These are phyloP conservation scores for Dryococelus australis DNA, from an alignment of 2,888 invertebrate genomes.

Conservation along the genomic window DNA sequence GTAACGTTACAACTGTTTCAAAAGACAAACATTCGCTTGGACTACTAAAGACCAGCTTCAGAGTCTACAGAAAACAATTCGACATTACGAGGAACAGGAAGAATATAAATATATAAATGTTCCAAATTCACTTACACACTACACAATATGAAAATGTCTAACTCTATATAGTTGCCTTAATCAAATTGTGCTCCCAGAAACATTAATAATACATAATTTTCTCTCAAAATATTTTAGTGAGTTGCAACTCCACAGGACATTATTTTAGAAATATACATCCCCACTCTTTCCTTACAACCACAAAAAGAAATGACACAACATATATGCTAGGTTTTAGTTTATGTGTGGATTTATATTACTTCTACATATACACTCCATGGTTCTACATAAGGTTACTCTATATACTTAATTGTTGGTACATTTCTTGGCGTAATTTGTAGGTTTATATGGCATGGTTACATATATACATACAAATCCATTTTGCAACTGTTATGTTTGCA, in stretches of 20 bases:
- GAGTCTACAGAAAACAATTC: neutral
- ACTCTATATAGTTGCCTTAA: neutral
- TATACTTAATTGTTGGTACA: neutral
- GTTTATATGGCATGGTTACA: neutral
- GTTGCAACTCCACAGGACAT: neutral
- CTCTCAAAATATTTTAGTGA: neutral
- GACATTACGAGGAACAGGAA: neutral
- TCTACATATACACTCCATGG: neutral
- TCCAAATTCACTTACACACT: neutral
- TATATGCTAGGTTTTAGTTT: neutral
- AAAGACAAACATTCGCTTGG: neutral
- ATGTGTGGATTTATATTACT: neutral
- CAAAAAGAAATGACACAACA: neutral
- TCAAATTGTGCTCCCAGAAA: neutral
- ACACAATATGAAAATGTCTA: neutral
- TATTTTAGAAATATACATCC: neutral
- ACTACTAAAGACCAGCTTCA: constrained; percentile 35
- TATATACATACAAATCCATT: neutral
- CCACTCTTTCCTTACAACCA: neutral
- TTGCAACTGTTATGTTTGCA: neutral
- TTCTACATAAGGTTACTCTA: neutral
- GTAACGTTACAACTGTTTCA: neutral
- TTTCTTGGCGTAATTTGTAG: neutral
- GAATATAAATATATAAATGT: constrained; percentile 3
- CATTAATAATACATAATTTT: neutral